These are phyloP conservation scores for Festucalex cinctus DNA, from an alignment of 2,113 vertebrate species.

Conservation along the genomic window DNA sequence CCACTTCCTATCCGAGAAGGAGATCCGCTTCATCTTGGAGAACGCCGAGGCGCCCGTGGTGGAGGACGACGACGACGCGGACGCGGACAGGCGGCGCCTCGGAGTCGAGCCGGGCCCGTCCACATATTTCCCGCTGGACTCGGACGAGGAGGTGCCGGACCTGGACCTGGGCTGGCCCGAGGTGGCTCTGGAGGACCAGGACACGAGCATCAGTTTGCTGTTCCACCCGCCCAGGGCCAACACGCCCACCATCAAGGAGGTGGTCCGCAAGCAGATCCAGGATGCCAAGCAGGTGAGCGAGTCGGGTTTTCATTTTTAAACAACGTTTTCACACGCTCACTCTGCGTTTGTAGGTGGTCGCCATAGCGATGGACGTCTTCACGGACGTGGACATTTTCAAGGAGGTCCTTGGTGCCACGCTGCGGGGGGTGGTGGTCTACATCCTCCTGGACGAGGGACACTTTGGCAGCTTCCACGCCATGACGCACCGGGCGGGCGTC, in stretches of 20 bases:
- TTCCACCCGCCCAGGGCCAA: constrained; percentile 86
- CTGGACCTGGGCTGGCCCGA: constrained; percentile 90
- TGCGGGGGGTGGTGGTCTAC: constrained; percentile 83
- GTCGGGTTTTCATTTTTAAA: neutral
- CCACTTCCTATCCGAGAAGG: constrained; percentile 84
- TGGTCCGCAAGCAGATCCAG: constrained; percentile 84
- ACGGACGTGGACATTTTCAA: constrained; percentile 92
- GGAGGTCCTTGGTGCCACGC: constrained; percentile 79
- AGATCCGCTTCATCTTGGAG: constrained; percentile 82
- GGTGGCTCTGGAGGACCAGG: constrained; percentile 65
- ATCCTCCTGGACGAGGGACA: constrained; percentile 84
- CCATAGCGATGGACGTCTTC: constrained; percentile 90
- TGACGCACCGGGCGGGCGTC: constrained; percentile 81
- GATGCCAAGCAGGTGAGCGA: constrained; percentile 83
- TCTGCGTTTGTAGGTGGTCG: constrained; percentile 76
- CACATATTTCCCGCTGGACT: constrained; percentile 87
- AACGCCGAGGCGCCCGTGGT: constrained; percentile 69
- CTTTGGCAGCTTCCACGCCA: constrained; percentile 80
- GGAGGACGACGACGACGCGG: constrained; percentile 45
- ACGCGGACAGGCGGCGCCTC: constrained; percentile 32
- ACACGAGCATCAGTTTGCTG: constrained; percentile 83
- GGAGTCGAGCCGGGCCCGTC: constrained; percentile 71
- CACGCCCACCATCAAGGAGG: constrained; percentile 86
- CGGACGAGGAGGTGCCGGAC: constrained; percentile 87
- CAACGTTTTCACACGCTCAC: too few relatives aligned